These are phyloP conservation scores for Rhombomys opimus DNA, from an alignment of 2,113 vertebrate genomes.

Conservation along the genomic window DNA sequence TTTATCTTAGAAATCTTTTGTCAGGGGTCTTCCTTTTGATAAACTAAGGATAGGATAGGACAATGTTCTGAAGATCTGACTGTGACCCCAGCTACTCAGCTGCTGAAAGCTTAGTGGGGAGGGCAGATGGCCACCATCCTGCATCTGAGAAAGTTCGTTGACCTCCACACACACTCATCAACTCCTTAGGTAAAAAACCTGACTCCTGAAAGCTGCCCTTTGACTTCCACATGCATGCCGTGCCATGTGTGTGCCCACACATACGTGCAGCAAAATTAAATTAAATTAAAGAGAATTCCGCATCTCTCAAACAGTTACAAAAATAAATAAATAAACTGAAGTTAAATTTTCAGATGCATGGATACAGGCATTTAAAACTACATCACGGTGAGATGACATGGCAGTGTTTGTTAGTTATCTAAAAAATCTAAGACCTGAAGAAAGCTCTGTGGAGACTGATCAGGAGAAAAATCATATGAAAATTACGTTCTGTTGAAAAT, in stretches of 20 bases:
- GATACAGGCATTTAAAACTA: background rate
- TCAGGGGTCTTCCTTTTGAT: background rate
- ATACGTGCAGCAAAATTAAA: background rate
- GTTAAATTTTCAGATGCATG: background rate
- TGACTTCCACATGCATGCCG: background rate
- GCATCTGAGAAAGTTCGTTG: no score
- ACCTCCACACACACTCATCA: background rate
- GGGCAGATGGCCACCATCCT: fast-evolving
- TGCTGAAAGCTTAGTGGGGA: background rate
- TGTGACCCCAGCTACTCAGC: background rate
- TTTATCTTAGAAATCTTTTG: background rate
- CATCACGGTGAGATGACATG: background rate
- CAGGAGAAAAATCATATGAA: background rate
- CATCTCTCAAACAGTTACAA: background rate
- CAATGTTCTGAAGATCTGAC: background rate
- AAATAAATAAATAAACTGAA: background rate
- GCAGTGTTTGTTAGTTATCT: background rate
- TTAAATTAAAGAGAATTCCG: background rate
- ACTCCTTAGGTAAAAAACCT: background rate
- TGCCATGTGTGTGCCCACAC: no score
- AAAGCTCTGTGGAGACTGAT: background rate
- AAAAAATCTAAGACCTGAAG: background rate
- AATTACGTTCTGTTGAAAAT: background rate
- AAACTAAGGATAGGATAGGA: background rate
- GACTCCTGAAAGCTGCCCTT: background rate